Evolutionary conservation across 1,140 invertebrate genomes (phyloP).

Genomic region (Thaumatotibia leucotreta): DNA sequence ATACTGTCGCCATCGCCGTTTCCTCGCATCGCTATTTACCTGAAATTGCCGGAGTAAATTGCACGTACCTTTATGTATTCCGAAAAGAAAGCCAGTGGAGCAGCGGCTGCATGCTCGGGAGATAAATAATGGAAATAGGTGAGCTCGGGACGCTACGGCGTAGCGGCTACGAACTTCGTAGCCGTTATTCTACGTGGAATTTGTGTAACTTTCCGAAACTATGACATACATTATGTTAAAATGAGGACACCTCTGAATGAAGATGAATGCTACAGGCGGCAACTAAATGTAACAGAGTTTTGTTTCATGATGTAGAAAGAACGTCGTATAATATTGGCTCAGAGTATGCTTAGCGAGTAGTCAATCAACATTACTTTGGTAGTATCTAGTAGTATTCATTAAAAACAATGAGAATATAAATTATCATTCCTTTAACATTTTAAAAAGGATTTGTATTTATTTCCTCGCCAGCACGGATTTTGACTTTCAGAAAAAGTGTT

Average conservation of each 20-base stretch:
- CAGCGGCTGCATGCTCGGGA: neutral
- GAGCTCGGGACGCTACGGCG: neutral
- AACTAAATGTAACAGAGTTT: no score
- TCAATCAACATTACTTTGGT: no score
- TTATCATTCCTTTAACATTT: no score
- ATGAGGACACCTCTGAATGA: neutral
- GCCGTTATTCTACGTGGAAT: neutral
- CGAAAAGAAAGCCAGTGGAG: neutral
- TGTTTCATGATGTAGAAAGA: no score
- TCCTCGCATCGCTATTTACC: neutral
- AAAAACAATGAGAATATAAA: no score
- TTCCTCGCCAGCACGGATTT: no score
- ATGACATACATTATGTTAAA: neutral
- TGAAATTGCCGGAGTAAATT: neutral
- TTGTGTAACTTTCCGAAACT: neutral
- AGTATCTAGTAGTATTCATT: no score
- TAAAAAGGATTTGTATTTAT: no score
- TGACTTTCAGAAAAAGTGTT: no score
- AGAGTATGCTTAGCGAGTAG: no score
- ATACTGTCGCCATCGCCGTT: neutral
- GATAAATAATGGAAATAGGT: slow-evolving; percentile 9
- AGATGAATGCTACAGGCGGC: neutral
- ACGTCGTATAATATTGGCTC: no score
- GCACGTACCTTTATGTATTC: neutral
- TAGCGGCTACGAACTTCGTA: slow-evolving; percentile 5